Evolutionary conservation across 2,888 invertebrate species (phyloP), one percentile per base, ranked within the genome.

Genomic region (Nasonovia ribisnigri): DNA sequence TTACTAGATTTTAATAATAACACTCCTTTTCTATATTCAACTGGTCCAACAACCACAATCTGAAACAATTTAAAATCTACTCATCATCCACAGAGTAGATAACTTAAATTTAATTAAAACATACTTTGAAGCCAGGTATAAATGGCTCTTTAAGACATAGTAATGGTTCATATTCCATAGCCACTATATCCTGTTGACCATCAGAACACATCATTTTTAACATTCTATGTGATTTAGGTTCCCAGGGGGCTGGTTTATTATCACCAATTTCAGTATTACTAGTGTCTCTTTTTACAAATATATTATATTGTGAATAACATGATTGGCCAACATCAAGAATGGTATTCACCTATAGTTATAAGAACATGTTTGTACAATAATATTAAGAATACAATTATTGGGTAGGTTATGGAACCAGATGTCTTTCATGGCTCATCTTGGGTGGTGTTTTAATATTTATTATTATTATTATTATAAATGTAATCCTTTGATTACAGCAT

Each of bases 11-110:
- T 95, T 95, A 96, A 95, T 95, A 96, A 95, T 89, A 96, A 94
- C 46, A 96, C 95, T 26, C 96, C 96, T 90, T 95, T 95, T 36
- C 96, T 95, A 95, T 96, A 96, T 94, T 96, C 95, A 46, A 96
- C 95, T 60, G 95, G 95, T 8, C 96, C 96, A 88, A 95, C 95
- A 26, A 96, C 95, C 43, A 96, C 88, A 16, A 95, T 95, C 96
- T 98, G 97, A 94, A 96, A 94, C 36, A 94, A 88, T 77, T 77
- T 42, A 77, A 42, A 86, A 60, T 46, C 8, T n/a, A 67, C 26
- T 84, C 11, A 84, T 26, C 48, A 46, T 67, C 11, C 54, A 8
- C 26, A 89, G 1, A 60, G 36, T 3, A 46, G 26, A 26, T 10
- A 51, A 36, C 36, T 77, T 92, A 87, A 54, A 84, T 94, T 48